Base-by-base conservation (phyloP, 2,888 invertebrate genomes). In the Eristalis intricaria region DNA sequence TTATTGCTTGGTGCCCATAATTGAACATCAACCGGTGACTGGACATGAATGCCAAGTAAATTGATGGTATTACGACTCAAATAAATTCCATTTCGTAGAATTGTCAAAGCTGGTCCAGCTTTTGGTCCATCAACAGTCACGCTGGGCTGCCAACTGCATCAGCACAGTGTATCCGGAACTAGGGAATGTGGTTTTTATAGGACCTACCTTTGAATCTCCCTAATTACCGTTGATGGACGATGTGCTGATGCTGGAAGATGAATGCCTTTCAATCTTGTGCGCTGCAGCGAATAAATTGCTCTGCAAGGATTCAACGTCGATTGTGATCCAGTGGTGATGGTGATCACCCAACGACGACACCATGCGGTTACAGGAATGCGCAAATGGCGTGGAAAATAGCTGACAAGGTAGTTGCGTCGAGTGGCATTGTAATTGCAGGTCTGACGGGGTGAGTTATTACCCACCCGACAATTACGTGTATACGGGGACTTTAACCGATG, bases 311-410 rank as follows among this genome's bases (percentile, higher is more conserved):
- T 26, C 76, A 73, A 73, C 19, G 58, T 50, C 38, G 43, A 74
- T 61, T 85, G 68, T 58, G 61, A 75, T 56, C 35, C 74, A 74
- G 26, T 68, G 50, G 23, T 43, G 74, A 69, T 78, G 64, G 64
- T 73, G 78, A 75, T 86, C 70, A 75, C 58, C 74, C 64, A 61
- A 22, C 82, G 64, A 56, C 69, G 75, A 86, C 82, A 86, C 78
- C 74, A 78, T 82, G 82, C 65, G 74, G 78, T 61, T 70, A 76
- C 43, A 64, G 63, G 76, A 84, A 87, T 87, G 65, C 75, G 61
- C 75, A 75, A 87, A 87, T 87, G 84, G 87, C 84, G 71, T 87
- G 79, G 87, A 87, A 87, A 83, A 84, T 84, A 84, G 71, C 64
- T 70, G 75, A 70, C 74, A 56, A 77, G 64, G 74, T 66, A 38